These are phyloP conservation scores for Lordiphosa clarofinis DNA, from an alignment of 1,140 invertebrate genomes.

Conservation along the genomic window DNA sequence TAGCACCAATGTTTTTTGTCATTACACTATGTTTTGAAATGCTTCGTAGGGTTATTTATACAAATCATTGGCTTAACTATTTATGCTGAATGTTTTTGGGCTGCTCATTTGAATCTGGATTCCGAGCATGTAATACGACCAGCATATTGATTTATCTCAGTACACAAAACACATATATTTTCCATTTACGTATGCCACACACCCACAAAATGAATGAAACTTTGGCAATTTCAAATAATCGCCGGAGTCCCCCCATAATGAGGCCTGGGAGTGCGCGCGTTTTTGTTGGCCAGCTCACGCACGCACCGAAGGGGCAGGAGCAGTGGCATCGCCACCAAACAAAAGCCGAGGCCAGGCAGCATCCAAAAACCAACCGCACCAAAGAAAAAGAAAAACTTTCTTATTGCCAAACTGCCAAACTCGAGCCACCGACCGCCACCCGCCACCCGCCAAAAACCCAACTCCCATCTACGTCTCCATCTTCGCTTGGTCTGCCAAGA, in stretches of 20 bases:
- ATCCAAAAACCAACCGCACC: conserved; percentile 30
- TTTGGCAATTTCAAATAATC: conserved; percentile 78
- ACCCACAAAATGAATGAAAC: conserved; percentile 65
- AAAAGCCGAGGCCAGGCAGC: conserved; percentile 35
- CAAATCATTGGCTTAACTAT: no score
- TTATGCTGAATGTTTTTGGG: no score
- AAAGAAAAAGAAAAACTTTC: conserved; percentile 74
- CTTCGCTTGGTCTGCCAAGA: conserved; percentile 46
- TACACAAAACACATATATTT: conserved; percentile 54
- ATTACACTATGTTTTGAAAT: no score
- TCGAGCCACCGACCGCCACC: conserved; percentile 24
- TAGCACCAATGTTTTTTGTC: no score
- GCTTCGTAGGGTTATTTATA: no score
- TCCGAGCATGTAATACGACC: conserved; percentile 60
- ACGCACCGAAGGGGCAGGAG: conserved; percentile 1
- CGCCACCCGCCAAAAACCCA: conserved; percentile 35
- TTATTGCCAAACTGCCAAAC: conserved; percentile 76
- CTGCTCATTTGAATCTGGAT: conserved; percentile 52
- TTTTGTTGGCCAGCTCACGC: conserved; percentile 14
- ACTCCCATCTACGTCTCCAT: conserved; percentile 3
- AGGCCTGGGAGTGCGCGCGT: conserved; percentile 53
- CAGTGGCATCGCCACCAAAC: conserved; percentile 15
- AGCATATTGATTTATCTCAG: conserved; percentile 64
- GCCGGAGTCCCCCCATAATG: conserved; percentile 64
- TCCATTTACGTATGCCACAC: conserved; percentile 60